phyloP scores from a whole-genome alignment of 2,797 vertebrate species.

The Vultur gryphus region DNA sequence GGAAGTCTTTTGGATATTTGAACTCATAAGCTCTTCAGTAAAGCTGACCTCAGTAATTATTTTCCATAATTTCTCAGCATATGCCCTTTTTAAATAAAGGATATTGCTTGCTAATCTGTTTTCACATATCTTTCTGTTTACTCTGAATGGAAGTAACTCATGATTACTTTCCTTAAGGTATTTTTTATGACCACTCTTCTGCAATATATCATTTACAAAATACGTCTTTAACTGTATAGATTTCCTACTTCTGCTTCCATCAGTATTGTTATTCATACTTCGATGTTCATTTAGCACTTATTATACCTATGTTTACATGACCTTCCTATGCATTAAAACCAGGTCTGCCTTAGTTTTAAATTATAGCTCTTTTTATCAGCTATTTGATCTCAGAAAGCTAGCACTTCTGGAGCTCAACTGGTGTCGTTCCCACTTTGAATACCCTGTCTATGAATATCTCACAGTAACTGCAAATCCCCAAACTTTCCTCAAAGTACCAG shows the following conservation, averaged over 20 bases:
- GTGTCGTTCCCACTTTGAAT: background rate
- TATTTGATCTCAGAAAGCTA: background rate
- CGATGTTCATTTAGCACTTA: background rate
- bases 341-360: background rate
- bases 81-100: background rate
- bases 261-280: background rate
- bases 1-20: background rate
- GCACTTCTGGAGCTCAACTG: background rate
- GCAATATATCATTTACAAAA: background rate
- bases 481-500: background rate
- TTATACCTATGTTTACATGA: background rate
- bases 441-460: background rate
- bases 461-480: background rate
- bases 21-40: background rate
- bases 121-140: background rate
- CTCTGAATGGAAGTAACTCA: background rate
- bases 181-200: background rate
- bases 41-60: background rate
- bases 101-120: background rate
- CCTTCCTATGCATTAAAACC: background rate
- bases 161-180: background rate
- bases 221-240: background rate
- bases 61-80: background rate
- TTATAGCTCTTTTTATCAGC: background rate
- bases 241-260: background rate